A percentile compares a stretch with the other conserved stretches of the same genome.
These are phyloP conservation scores for Lampropteryx suffumata DNA, from an alignment of 2,888 invertebrate species.

Conservation along the genomic window DNA sequence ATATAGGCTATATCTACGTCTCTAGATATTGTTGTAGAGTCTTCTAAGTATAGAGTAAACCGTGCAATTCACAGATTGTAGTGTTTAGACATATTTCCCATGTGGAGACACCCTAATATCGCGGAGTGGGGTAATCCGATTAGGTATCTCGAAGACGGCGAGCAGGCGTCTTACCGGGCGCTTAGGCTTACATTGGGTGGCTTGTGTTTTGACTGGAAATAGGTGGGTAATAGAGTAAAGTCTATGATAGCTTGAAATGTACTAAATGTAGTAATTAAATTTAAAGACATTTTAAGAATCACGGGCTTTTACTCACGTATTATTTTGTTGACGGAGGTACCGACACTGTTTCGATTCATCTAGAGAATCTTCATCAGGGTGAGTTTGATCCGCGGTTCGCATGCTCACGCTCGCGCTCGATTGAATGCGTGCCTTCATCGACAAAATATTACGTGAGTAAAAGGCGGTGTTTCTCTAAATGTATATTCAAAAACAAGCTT, in stretches of 20 bases:
- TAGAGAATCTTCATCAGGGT: no score
- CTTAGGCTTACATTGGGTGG: slow-evolving; percentile 37
- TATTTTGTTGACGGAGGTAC: no score
- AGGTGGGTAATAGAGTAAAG: slow-evolving; percentile 3
- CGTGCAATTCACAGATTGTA: slow-evolving; percentile 40
- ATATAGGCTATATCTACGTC: not conserved
- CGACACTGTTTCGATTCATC: no score
- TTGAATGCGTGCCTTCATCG: no score
- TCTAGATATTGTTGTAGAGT: not conserved
- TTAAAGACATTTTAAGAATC: no score
- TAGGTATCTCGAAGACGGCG: slow-evolving; percentile 51
- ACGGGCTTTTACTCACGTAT: no score
- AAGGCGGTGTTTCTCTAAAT: no score
- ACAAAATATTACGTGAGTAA: no score
- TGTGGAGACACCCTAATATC: slow-evolving; percentile 62
- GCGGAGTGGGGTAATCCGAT: slow-evolving; percentile 67
- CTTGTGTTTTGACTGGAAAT: slow-evolving; percentile 33
- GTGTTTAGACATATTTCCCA: slow-evolving; percentile 71
- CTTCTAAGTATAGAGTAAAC: slow-evolving; percentile 1
- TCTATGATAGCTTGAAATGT: slow-evolving; percentile 1
- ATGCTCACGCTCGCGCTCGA: no score
- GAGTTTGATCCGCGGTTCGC: no score
- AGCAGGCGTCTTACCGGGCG: slow-evolving; percentile 14
- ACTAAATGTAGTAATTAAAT: not conserved
- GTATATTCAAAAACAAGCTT: not conserved